Base-by-base conservation (phyloP, 2,113 vertebrate genomes). In the Leptobrachium leishanense region DNA sequence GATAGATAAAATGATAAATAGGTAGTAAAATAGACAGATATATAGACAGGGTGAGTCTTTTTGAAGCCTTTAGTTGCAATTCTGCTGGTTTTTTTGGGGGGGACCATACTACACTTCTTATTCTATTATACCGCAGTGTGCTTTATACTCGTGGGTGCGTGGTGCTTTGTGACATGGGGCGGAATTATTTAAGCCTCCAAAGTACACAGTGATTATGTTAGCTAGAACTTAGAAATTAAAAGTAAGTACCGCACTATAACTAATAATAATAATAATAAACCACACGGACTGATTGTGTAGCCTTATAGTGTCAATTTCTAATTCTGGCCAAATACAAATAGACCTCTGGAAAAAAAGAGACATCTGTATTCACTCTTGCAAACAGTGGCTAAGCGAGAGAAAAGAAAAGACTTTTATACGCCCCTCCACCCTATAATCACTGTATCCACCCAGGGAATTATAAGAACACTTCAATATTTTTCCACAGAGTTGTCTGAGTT, bases 341-440 rank as follows among this genome's bases (percentile, higher is more conserved):
- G 67, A 43, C 10, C 50, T 55, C 13, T 59, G 50, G 50, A 59
- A 70, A 2, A 54, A 72, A 67, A 39, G 39, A 73, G 71, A 80
- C 63, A 68, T 80, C 77, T 74, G 71, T 50, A 74, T 62, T 74
- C 64, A 68, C 63, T 67, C 63, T 55, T 55, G 13, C 62, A 72
- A 73, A 72, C 59, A 72, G 59, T 72, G 76, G 68, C 68, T 46
- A 71, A 65, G 55, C 39, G 31, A 41, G 72, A 42, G 44, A 62
- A 31, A 67, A 57, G 43, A 55, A 73, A 68, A 73, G 59, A 50
- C 50, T 68, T 69, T 74, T 57, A 72, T 67, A 20, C 9, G 6
- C 50, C 70, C 68, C 59, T 77, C 77, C 59, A 41, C 69, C 44
- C 77, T 72, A 44, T 65, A 79, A 73, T 68, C 62, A 59, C 77